Evolutionary conservation across 2,113 vertebrate species (phyloP).

Genomic region (Eudyptes chrysolophus): DNA sequence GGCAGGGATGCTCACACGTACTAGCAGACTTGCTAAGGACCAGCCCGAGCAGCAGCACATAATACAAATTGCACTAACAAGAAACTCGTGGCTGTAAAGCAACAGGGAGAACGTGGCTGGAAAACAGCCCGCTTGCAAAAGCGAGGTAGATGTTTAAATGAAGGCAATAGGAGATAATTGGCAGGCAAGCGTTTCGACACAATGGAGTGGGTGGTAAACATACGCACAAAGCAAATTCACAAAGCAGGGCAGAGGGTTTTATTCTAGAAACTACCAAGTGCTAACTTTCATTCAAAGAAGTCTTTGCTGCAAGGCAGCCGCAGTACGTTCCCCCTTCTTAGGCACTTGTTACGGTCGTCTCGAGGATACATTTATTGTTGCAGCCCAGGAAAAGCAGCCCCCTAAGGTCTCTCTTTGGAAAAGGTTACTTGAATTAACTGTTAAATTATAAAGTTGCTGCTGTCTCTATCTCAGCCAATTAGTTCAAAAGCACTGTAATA

Average conservation of each 20-base stretch:
- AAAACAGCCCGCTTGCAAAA: not conserved
- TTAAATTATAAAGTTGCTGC: not conserved
- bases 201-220: not conserved
- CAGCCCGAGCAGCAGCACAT: not conserved
- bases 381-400: not conserved
- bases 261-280: not conserved
- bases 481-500: not conserved
- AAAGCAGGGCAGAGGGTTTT: rapidly evolving
- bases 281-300: not conserved
- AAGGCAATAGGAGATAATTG: not conserved
- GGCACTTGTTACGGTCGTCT: not conserved
- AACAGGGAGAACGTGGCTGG: not conserved
- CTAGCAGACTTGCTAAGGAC: not conserved
- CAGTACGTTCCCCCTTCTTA: not conserved
- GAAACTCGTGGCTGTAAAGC: rapidly evolving
- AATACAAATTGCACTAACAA: rapidly evolving
- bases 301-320: not conserved
- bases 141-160: not conserved
- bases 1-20: not conserved
- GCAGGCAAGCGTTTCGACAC: not conserved
- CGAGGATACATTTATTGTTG: not conserved
- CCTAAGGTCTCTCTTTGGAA: not conserved
- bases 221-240: not conserved
- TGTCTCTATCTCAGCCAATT: not conserved
- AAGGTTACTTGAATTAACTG: not conserved